Conservation (phyloP, 2,888 invertebrate species). For the Anthrax anthrax region DNA sequence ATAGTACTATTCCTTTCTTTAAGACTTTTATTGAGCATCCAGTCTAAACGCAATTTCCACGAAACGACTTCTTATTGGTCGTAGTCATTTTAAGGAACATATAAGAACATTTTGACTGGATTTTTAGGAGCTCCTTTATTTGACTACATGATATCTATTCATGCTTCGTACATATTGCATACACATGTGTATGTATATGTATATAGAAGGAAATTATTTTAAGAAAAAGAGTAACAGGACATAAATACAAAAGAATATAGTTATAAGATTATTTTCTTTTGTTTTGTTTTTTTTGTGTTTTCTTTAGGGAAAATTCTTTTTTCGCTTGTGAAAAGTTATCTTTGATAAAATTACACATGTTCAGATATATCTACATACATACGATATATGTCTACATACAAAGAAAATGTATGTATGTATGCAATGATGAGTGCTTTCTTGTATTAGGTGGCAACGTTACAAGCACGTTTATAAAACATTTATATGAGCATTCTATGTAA, state of each 20-base stretch:
- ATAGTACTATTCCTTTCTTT: conserved; percentile 5
- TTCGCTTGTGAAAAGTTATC: neutral
- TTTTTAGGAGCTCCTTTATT: conserved; percentile 7
- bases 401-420: no score
- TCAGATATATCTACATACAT: no score
- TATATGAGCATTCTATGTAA: conserved; percentile 13
- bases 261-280: neutral
- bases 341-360: neutral
- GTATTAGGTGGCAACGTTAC: conserved; percentile 14
- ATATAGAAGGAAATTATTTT: neutral
- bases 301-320: neutral
- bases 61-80: conserved; percentile 24
- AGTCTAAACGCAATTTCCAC: conserved; percentile 13
- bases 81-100: conserved; percentile 16
- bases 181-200: no score
- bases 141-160: neutral
- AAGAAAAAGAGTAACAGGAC: neutral
- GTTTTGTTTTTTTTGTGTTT: neutral
- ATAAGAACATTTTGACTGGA: conserved; percentile 12
- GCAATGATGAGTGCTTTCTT: conserved; percentile 3
- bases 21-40: conserved; percentile 5
- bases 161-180: neutral
- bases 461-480: conserved; percentile 12
- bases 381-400: no score
- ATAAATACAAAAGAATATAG: neutral